phyloP scores from a whole-genome alignment of 2,113 vertebrate genomes.

The Sorex araneus region DNA sequence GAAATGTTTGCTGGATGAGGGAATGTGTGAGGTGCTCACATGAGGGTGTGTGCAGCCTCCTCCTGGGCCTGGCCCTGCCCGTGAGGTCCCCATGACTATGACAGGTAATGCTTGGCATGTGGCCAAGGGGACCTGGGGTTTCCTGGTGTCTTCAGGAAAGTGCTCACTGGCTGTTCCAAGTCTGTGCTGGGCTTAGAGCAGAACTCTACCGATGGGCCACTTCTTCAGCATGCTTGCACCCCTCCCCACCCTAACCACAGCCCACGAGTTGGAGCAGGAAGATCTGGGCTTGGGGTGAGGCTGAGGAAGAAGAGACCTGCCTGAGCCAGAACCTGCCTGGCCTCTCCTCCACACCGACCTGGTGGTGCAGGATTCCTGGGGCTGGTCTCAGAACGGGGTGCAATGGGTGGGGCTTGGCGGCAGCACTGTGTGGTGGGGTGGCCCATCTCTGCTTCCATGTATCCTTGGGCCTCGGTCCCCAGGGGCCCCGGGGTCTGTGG shows the following conservation, averaged over 20 bases:
- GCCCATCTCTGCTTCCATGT: background rate
- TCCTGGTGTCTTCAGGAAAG: background rate
- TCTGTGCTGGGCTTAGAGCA: background rate
- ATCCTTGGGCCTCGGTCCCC: background rate
- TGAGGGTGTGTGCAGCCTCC: background rate
- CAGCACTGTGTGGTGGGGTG: too few species aligned
- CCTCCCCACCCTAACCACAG: background rate
- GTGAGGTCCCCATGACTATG: background rate
- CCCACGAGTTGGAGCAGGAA: constrained; percentile 78
- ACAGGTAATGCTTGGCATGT: background rate
- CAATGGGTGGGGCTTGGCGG: too few species aligned
- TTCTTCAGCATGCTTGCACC: background rate
- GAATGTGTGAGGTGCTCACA: background rate
- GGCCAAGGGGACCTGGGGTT: background rate
- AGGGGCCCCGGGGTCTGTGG: background rate
- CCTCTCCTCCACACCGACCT: background rate
- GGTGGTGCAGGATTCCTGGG: background rate
- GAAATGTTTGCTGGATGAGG: background rate
- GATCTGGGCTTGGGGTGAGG: constrained; percentile 89
- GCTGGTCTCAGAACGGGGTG: background rate
- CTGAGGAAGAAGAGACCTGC: constrained; percentile 85
- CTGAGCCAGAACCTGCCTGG: background rate
- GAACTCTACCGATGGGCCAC: background rate
- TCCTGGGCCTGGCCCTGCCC: background rate
- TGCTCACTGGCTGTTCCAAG: background rate